These are phyloP conservation scores for Delichon dasypus DNA, from an alignment of 2,797 vertebrate species.

Conservation along the genomic window DNA sequence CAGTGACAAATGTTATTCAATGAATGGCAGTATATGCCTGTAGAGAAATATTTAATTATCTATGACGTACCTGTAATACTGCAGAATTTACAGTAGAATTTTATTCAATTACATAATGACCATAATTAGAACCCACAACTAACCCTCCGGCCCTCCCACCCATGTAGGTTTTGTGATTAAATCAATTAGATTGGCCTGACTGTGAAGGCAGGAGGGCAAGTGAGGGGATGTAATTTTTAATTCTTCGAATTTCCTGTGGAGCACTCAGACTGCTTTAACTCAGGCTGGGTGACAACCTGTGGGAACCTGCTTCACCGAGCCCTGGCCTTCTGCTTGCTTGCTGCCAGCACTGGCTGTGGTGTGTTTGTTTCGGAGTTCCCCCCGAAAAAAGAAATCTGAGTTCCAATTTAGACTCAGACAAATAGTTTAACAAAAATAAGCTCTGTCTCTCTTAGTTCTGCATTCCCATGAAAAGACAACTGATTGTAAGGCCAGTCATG, in stretches of 20 bases:
- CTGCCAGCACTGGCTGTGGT: not conserved
- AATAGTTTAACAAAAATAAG: constrained; percentile 34
- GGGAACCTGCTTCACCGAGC: rapidly evolving
- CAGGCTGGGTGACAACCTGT: not conserved
- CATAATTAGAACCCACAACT: not conserved
- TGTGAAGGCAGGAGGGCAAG: not conserved
- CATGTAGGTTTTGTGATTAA: not conserved
- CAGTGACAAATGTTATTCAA: not conserved
- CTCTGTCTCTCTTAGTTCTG: not conserved
- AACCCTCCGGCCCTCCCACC: not conserved
- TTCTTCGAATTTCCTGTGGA: not conserved
- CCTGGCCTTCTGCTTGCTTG: not conserved
- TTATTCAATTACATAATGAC: not conserved
- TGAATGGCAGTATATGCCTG: not conserved
- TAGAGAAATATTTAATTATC: not conserved
- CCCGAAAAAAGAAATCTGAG: not conserved
- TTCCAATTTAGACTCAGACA: not conserved
- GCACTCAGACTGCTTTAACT: constrained; percentile 17
- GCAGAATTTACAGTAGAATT: not conserved
- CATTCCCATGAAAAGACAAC: not conserved
- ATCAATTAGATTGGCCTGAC: not conserved
- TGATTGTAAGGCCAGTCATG: not conserved
- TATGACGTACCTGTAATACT: not conserved
- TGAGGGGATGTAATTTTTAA: not conserved
- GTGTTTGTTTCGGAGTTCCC: not conserved